phyloP scores from a whole-genome alignment of 2,888 invertebrate species.

The Xylota sylvarum region DNA sequence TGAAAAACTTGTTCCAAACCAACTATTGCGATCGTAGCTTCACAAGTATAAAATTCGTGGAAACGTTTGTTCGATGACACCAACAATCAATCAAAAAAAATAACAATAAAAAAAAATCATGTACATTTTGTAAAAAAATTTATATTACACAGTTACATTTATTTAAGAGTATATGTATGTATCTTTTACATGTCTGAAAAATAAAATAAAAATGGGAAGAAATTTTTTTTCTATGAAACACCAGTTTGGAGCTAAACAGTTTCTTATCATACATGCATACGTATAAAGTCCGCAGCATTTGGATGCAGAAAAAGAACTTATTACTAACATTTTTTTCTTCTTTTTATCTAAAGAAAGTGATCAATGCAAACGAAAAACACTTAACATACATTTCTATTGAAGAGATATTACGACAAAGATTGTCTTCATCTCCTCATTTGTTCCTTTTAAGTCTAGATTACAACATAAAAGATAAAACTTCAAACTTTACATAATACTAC shows the following conservation, averaged over 20 bases:
- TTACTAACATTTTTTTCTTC: constrained; percentile 10
- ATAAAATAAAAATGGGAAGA: background rate
- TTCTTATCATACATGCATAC: background rate
- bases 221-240: background rate
- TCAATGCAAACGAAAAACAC: constrained; percentile 30
- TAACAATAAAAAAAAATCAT: background rate
- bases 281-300: background rate
- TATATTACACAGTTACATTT: constrained; percentile 60
- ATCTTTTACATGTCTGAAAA: constrained; percentile 8
- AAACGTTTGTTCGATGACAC: too few species aligned
- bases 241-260: background rate
- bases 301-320: background rate
- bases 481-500: constrained; percentile 66
- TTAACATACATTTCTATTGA: constrained; percentile 26
- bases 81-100: background rate
- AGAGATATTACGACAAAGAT: constrained; percentile 3
- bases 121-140: constrained; percentile 68
- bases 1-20: too few species aligned
- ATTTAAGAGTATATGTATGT: background rate
- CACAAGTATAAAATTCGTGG: too few species aligned
- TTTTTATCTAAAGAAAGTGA: constrained; percentile 23
- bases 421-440: background rate
- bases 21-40: too few species aligned
- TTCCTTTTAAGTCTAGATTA: constrained; percentile 50
- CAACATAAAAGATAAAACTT: constrained; percentile 14